Percentiles rank a stretch among this genome's conserved stretches.
Conservation (phyloP, 2,113 vertebrate genomes). For the Thymallus thymallus region DNA sequence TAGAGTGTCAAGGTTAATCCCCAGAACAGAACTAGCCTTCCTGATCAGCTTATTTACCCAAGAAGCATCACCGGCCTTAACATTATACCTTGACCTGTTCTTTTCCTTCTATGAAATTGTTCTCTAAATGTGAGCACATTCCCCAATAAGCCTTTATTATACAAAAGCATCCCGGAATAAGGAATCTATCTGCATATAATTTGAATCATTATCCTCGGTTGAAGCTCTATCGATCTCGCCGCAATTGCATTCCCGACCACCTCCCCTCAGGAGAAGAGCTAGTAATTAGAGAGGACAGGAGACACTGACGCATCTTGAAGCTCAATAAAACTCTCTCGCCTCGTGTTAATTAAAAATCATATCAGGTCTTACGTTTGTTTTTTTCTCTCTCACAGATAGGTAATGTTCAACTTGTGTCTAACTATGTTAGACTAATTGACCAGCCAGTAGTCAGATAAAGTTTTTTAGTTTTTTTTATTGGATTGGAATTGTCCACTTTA, state of each 20-base stretch:
- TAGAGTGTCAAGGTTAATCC: no score
- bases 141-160: not conserved
- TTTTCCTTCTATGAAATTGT: not conserved
- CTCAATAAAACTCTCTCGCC: not conserved
- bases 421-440: conserved; percentile 12
- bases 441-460: not conserved
- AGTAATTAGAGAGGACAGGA: conserved; percentile 22
- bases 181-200: conserved; percentile 15
- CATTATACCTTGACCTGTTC: not conserved
- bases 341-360: conserved; percentile 21
- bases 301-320: conserved; percentile 4
- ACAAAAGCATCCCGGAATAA: not conserved
- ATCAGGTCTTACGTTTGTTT: conserved; percentile 3
- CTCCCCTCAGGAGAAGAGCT: conserved; percentile 11
- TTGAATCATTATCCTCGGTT: conserved; percentile 13
- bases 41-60: no score
- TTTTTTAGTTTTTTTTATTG: conserved; percentile 7
- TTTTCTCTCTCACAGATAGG: not conserved
- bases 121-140: not conserved
- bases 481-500: conserved; percentile 11
- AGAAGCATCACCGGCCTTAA: no score
- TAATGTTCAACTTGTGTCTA: conserved; percentile 6
- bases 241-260: conserved; percentile 11
- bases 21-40: no score
- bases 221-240: conserved; percentile 5